Conservation (phyloP, 2,888 invertebrate genomes). For the Molanna angustata region DNA sequence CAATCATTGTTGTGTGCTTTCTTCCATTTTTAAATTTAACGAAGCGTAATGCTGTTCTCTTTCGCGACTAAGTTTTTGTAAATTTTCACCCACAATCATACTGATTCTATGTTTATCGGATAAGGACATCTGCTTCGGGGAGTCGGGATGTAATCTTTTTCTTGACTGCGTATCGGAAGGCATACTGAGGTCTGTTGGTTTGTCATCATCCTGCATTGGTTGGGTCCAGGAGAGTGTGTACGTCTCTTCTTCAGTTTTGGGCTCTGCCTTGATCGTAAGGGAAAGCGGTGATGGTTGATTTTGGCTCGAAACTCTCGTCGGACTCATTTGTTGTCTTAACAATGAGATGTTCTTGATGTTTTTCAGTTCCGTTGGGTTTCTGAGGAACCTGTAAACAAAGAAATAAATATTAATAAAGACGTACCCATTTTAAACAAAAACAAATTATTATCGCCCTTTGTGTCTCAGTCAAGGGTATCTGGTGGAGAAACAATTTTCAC, state of each 20-base stretch:
- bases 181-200: slow-evolving; percentile 71
- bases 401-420: slow-evolving; percentile 27
- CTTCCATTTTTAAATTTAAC: slow-evolving; percentile 23
- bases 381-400: slow-evolving; percentile 68
- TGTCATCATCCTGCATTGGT: slow-evolving; percentile 57
- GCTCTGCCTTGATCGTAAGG: slow-evolving; percentile 47
- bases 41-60: slow-evolving; percentile 47
- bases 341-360: slow-evolving; percentile 92
- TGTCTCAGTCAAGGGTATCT: too few species aligned
- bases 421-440: background rate
- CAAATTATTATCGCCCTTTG: too few species aligned
- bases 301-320: slow-evolving; percentile 47
- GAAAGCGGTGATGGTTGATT: slow-evolving; percentile 33
- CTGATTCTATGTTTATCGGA: slow-evolving; percentile 55
- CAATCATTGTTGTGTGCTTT: slow-evolving; percentile 5
- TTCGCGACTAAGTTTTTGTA: slow-evolving; percentile 49
- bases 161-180: slow-evolving; percentile 35
- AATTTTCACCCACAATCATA: slow-evolving; percentile 52
- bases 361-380: slow-evolving; percentile 90
- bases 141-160: slow-evolving; percentile 36
- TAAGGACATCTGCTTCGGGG: slow-evolving; percentile 38
- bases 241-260: slow-evolving; percentile 47
- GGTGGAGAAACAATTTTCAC: too few species aligned
- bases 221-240: slow-evolving; percentile 41
- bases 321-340: slow-evolving; percentile 76